phyloP scores from a whole-genome alignment of 2,113 vertebrate genomes.

The Paracanthobrama guichenoti region DNA sequence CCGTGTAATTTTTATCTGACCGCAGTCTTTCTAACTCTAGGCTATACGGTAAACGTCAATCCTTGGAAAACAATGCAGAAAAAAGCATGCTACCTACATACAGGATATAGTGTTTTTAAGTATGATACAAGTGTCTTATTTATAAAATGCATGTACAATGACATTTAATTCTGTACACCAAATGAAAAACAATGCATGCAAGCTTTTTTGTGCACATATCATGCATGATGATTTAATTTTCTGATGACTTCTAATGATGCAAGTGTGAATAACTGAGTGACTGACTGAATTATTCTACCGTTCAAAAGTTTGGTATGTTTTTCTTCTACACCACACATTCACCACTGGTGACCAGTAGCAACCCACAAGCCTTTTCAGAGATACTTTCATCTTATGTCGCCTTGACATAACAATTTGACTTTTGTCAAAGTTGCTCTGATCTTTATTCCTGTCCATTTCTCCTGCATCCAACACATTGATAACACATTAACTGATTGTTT shows the following conservation, averaged over 20 bases:
- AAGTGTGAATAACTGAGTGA: background rate
- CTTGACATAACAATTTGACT: too few species aligned
- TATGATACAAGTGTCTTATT: background rate
- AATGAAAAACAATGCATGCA: background rate
- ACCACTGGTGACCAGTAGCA: too few species aligned
- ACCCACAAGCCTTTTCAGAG: too few species aligned
- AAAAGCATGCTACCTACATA: background rate
- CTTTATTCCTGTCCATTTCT: too few species aligned
- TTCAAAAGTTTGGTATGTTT: too few species aligned
- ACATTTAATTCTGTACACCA: background rate
- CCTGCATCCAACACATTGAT: too few species aligned
- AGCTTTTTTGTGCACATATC: background rate
- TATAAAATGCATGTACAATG: background rate
- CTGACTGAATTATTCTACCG: too few species aligned
- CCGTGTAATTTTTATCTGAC: constrained; percentile 61
- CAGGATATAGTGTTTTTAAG: background rate
- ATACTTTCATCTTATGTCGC: too few species aligned
- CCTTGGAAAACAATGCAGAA: background rate
- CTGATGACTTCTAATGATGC: background rate
- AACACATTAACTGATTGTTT: too few species aligned
- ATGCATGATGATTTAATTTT: background rate
- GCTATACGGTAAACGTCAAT: constrained; percentile 2
- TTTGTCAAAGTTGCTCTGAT: too few species aligned
- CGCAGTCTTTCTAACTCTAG: constrained; percentile 57
- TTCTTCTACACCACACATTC: background rate